Evolutionary conservation across 2,797 vertebrate genomes (phyloP), one percentile per base, ranked within the genome.

Genomic region (Myotis planiceps): DNA sequence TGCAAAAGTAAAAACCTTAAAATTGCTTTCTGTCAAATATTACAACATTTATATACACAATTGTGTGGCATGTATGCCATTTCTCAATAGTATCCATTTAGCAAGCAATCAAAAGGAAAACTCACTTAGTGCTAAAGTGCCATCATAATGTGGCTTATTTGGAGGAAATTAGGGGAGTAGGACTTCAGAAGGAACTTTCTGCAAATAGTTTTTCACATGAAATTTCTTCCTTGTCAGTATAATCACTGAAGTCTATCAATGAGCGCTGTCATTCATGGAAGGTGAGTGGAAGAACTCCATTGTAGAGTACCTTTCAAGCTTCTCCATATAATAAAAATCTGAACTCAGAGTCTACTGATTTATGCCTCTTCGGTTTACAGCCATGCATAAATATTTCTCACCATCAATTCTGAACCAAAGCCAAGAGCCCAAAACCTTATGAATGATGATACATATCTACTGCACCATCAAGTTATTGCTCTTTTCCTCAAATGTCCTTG

Each of bases 21-120:
- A 92, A 91, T 42, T 82, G 19, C 58, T 92, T 91, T 66, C 90
- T 94, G 58, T 78, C 68, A 69, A 92, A 94, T 12, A 69, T 37
- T 55, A 87, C 15, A 65, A 63, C 3, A 0, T 68, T 74, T 78
- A 83, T 69, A 23, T 34, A 69, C 21, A 69, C 29, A 34, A 51
- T 49, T 63, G 32, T 88, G 39, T 66, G 71, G 25, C 25, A 13
- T 16, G 19, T 29, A 21, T 14, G 21, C 13, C 34, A 37, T 89
- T 82, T 74, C 80, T 90, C 65, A 95, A 92, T 6, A 85, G 69
- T 88, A 88, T 71, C 74, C 68, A 53, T 90, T 93, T 82, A 75
- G 55, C 9, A 93, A 92, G 81, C n/a, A 85, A 68, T 83, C 58
- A 79, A 92, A 83, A 79, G 39, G 88, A 92, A 97, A 96, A 86